Evolutionary conservation across 2,888 invertebrate species (phyloP).

Genomic region (Eupithecia inturbata): DNA sequence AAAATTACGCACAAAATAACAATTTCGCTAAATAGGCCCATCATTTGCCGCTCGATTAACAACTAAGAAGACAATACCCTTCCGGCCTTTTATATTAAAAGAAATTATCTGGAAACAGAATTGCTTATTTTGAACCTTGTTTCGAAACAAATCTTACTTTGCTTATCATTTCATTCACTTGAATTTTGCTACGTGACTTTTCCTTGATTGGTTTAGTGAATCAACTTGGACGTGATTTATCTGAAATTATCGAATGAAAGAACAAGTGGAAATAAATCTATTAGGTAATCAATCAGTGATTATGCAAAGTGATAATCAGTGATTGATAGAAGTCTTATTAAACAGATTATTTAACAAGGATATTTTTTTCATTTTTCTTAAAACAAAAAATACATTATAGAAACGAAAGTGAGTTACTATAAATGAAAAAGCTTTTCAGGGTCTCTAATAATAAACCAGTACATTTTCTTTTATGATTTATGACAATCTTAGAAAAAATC

Average conservation of each 20-base stretch:
- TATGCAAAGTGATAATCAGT: neutral
- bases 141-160: constrained; percentile 9
- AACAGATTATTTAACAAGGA: neutral
- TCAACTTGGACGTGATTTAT: constrained; percentile 40
- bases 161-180: constrained; percentile 16
- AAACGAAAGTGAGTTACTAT: too few species aligned
- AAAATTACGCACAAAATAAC: constrained; percentile 53
- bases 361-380: neutral
- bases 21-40: constrained; percentile 51
- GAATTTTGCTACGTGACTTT: constrained; percentile 37
- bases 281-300: neutral
- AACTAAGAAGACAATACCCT: constrained; percentile 42
- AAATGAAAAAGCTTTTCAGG: neutral
- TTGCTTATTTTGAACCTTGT: constrained; percentile 26
- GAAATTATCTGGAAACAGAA: constrained; percentile 15
- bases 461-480: too few species aligned
- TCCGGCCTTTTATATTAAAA: constrained; percentile 48
- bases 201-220: constrained; percentile 24
- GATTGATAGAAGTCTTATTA: neutral
- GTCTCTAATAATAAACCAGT: neutral
- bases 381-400: neutral
- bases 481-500: too few species aligned
- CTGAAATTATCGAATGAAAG: neutral
- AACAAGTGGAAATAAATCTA: constrained; percentile 2
- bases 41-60: constrained; percentile 44